Percentiles rank a stretch among this genome's conserved stretches.
Conservation (phyloP, 2,888 invertebrate species). For the Acanthacorydalis orientalis region DNA sequence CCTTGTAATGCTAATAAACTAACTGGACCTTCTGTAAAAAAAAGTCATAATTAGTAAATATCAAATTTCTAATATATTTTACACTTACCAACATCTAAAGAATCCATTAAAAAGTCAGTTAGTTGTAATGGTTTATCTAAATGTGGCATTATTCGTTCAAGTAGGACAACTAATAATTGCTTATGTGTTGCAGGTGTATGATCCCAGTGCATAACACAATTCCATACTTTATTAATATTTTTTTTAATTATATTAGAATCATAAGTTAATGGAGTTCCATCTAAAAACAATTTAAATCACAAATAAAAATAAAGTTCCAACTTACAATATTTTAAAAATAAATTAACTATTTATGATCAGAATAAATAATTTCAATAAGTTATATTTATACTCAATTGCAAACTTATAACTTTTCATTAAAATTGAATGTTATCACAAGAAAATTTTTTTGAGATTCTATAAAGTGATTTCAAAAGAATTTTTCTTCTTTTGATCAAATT, state of each 20-base stretch:
- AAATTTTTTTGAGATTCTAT: too few relatives aligned
- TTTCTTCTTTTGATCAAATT: too few relatives aligned
- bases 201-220: constrained; percentile 56
- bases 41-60: neutral
- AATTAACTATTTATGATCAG: too few relatives aligned
- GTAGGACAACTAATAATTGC: constrained; percentile 59
- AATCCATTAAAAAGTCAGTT: constrained; percentile 84
- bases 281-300: constrained; percentile 13
- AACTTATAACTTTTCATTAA: too few relatives aligned
- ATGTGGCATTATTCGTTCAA: constrained; percentile 68
- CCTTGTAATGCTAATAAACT: constrained; percentile 85
- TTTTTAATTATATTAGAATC: constrained; percentile 35
- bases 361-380: too few relatives aligned
- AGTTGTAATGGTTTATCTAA: constrained; percentile 66
- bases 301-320: neutral
- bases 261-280: constrained; percentile 32
- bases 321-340: constrained; percentile 9
- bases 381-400: too few relatives aligned
- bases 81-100: constrained; percentile 55
- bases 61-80: neutral
- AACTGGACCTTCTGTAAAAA: constrained; percentile 57
- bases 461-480: too few relatives aligned
- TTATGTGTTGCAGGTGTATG: constrained; percentile 53
- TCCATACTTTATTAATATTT: constrained; percentile 59
- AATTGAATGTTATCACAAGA: too few relatives aligned